Evolutionary conservation across 2,797 vertebrate species (phyloP).

Genomic region (Adelosebastes latens): DNA sequence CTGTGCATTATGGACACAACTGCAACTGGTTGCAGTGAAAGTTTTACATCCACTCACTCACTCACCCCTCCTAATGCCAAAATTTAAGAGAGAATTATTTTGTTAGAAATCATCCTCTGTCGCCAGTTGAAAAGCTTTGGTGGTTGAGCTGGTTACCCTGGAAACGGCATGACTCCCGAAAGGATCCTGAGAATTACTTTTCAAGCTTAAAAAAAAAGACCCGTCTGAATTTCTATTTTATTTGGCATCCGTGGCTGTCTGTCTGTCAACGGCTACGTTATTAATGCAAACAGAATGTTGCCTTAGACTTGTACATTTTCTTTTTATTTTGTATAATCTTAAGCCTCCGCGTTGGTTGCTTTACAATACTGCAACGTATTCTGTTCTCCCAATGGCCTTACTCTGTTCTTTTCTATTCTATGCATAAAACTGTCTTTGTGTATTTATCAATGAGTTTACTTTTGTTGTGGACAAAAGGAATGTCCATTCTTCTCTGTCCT

Average conservation of each 20-base stretch:
- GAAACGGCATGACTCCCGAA: conserved; percentile 56
- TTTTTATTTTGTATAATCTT: conserved; percentile 64
- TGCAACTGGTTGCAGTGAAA: conserved; percentile 80
- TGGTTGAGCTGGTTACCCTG: conserved; percentile 66
- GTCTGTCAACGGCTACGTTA: conserved; percentile 63
- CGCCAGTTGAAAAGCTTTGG: conserved; percentile 53
- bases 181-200: conserved; percentile 50
- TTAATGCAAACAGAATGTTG: conserved; percentile 80
- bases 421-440: conserved; percentile 81
- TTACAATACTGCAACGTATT: conserved; percentile 71
- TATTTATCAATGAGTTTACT: conserved; percentile 71
- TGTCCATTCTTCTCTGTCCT: conserved; percentile 64
- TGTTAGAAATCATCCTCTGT: conserved; percentile 47
- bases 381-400: conserved; percentile 83
- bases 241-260: conserved; percentile 46
- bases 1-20: conserved; percentile 66
- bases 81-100: conserved; percentile 49
- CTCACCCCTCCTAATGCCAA: conserved; percentile 34
- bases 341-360: conserved; percentile 72
- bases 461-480: conserved; percentile 63
- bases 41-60: conserved; percentile 30
- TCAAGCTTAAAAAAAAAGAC: conserved; percentile 27
- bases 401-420: conserved; percentile 82
- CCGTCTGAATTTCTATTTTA: conserved; percentile 31
- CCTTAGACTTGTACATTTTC: conserved; percentile 79